Conservation (phyloP, 2,797 vertebrate species). For the Cryptoprocta ferox region DNA sequence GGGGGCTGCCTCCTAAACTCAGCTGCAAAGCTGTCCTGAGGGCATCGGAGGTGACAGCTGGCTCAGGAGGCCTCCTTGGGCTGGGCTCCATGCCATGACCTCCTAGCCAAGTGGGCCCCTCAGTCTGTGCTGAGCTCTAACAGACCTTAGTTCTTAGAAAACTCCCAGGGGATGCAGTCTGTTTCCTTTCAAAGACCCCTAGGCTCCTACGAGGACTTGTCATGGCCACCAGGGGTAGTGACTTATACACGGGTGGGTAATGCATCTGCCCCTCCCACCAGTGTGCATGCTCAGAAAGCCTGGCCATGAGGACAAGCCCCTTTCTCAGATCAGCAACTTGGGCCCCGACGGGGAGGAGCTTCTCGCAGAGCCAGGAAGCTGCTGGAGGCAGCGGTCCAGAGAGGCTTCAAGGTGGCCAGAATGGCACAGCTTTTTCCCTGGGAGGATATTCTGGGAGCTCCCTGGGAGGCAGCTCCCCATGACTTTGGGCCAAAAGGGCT, state of each 20-base stretch:
- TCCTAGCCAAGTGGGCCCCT: neutral
- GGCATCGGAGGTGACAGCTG: neutral
- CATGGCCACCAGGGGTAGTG: neutral
- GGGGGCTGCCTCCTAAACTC: neutral
- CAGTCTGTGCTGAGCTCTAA: neutral
- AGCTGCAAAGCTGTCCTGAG: neutral
- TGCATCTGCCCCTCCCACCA: neutral
- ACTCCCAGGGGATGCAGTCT: neutral
- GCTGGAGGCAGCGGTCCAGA: neutral
- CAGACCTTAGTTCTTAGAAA: neutral
- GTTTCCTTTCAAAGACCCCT: slow-evolving; percentile 1
- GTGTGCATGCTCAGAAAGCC: neutral
- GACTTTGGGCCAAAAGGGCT: slow-evolving; percentile 33
- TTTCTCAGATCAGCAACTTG: neutral
- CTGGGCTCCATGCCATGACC: neutral
- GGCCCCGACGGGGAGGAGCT: neutral
- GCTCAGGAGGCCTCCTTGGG: neutral
- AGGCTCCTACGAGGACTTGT: neutral
- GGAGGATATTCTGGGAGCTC: slow-evolving; percentile 27
- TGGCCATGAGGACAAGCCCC: neutral
- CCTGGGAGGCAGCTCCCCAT: slow-evolving; percentile 56
- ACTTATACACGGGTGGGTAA: neutral
- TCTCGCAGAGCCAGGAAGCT: neutral
- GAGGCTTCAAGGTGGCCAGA: neutral
- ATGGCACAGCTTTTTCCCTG: neutral